Base-by-base conservation (phyloP, 92 coral and sea anemone genomes). In the Plumapathes pennacea region DNA sequence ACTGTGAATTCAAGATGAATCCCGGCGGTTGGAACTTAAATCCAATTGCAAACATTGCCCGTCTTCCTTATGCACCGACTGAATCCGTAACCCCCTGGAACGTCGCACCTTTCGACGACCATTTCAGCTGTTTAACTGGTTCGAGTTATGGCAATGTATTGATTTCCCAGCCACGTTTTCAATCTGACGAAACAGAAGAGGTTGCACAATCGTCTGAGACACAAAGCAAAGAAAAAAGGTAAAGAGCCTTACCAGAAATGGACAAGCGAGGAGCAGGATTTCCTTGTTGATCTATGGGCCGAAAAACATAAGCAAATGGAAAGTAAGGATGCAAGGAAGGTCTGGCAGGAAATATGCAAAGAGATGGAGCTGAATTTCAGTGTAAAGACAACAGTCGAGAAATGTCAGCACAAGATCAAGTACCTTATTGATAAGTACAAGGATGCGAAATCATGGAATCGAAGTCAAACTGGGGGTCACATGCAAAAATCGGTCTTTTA, bases 401-500 rank as follows among this genome's bases (percentile, higher is more conserved):
- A 74, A 51, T 74, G 73, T 28, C 36, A 38, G 39, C 24, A 63
- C 11, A 73, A 63, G 42, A 73, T 73, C 27, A 73, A 73, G 22
- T 42, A 73, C 38, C 58, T 71, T 11, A 42, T 49, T 11, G 66
- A 62, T 10, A 69, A 34, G 18, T 69, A 57, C 29, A 69, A 69
- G 18, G 72, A 73, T 50, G 64, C 72, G 33, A 73, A 73, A 25
- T 10, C 54, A 5, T 73, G 72, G 72, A 62, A 73, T 38, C 18
- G 22, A 14, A 56, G 14, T 23, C 83, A 76, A 25, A 46, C 23
- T 24, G 74, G 82, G 18, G 67, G 73, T n/a, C 60, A 64, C 26
- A 33, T 32, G 46, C n/a, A 38, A 19, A 64, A 64, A 30, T 32
- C 58, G 6, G 27, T 40, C 17, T 67, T 67, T 41, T 67, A 54